Evolutionary conservation across 2,888 invertebrate species (phyloP).

Genomic region (Trissolcus japonicus): DNA sequence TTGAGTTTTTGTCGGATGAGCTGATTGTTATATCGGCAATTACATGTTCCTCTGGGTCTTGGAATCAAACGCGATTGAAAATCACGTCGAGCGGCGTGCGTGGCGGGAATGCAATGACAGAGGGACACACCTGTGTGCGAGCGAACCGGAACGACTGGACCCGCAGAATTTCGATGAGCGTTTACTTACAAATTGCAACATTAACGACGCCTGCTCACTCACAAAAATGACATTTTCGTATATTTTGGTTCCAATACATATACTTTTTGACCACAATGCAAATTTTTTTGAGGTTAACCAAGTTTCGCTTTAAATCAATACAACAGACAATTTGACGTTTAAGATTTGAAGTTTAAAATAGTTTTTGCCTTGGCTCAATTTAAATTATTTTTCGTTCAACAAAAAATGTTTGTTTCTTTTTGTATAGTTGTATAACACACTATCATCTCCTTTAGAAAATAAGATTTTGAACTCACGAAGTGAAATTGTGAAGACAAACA

Average conservation of each 20-base stretch:
- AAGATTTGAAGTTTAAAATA: not conserved
- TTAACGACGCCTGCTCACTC: slow-evolving; percentile 40
- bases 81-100: slow-evolving; percentile 24
- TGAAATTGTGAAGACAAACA: no score
- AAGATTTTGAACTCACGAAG: no score
- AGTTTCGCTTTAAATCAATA: no score
- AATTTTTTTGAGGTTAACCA: not conserved
- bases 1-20: no score
- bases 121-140: slow-evolving; percentile 42
- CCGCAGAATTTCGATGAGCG: slow-evolving; percentile 53
- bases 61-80: slow-evolving; percentile 33
- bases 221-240: slow-evolving; percentile 14
- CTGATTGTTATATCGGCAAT: not conserved
- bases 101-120: slow-evolving; percentile 33
- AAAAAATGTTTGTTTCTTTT: no score
- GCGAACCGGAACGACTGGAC: slow-evolving; percentile 36
- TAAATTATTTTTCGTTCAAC: no score
- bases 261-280: not conserved
- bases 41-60: slow-evolving; percentile 1
- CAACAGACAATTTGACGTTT: no score
- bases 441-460: no score
- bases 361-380: not conserved
- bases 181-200: slow-evolving; percentile 52
- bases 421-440: no score
- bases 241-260: no score